Base-by-base conservation (phyloP, 2,797 vertebrate species). In the Iguana delicatissima region DNA sequence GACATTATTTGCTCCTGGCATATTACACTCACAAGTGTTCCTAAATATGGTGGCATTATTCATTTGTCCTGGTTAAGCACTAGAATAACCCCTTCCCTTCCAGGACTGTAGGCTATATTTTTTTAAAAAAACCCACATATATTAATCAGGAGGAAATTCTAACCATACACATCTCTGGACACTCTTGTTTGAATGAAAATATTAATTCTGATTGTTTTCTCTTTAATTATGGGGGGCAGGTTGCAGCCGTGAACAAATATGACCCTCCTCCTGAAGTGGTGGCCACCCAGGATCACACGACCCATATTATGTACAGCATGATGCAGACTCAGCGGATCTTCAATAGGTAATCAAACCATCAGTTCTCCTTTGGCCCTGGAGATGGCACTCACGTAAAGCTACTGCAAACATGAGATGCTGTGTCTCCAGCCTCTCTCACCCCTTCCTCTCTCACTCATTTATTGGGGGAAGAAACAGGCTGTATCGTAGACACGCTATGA, bases 251-350 rank as follows among this genome's bases (percentile, higher is more conserved):
- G 88, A 99, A 99, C 91, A 98, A 96, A 89, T 97, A 97, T 0
- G 97, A 98, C 89, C 99, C 99, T 92, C 98, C 98, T 29, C 94
- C 98, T 29, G 98, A 99, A 90, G 97, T 98, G 64, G 94, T 98
- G 3, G 99, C 98, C 1, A 97, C 98, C 74, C 96, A 91, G 64
- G 98, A 99, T 95, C 99, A 99, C 96, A 97, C 98, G 97, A 98
- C 95, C 55, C 97, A 99, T 0, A 24, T 98, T 29, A 94, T 98
- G 90, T 97, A 96, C 92, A 96, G 98, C 91, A 32, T 98, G 92
- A 96, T 95, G 96, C 99, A 99, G 94, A 98, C 98, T 0, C 99
- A 99, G 94, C 94, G 96, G 57, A 95, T 99, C 87, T 98, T 98
- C 89, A 97, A 98, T 96, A 99, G 98, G 99, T 99, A 94, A 89